These are phyloP conservation scores for Dromiciops gliroides DNA, from an alignment of 2,113 vertebrate genomes.

Conservation along the genomic window DNA sequence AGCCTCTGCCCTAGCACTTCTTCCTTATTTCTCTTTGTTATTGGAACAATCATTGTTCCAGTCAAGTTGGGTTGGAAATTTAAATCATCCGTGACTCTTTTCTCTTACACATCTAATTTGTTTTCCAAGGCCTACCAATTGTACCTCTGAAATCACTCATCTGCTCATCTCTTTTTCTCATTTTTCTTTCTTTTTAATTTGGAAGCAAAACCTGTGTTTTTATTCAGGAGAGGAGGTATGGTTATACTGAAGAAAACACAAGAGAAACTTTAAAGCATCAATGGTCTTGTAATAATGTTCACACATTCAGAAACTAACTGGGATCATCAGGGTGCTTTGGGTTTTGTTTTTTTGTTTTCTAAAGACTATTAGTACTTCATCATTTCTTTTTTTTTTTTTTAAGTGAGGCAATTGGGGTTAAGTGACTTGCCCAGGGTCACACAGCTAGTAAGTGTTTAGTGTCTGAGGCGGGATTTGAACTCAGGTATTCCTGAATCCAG, in stretches of 20 bases:
- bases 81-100: not conserved
- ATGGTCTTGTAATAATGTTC: not conserved
- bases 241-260: not conserved
- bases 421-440: too few species aligned
- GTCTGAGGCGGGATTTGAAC: too few species aligned
- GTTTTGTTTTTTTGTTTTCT: not conserved
- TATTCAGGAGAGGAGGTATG: not conserved
- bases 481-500: too few species aligned
- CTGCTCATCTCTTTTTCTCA: not conserved
- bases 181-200: not conserved
- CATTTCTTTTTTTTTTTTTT: too few species aligned
- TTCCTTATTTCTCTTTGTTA: not conserved
- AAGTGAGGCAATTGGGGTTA: too few species aligned
- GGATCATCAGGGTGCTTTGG: not conserved
- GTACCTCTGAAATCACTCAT: not conserved
- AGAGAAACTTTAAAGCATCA: not conserved
- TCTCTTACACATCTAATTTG: not conserved
- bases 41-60: not conserved
- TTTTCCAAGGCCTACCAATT: not conserved
- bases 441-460: too few species aligned
- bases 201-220: not conserved
- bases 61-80: not conserved
- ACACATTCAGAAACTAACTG: not conserved
- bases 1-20: not conserved
- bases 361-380: not conserved